A percentile compares a stretch with the other conserved stretches of the same genome.
Conservation (phyloP, 2,888 invertebrate species). For the Hofmannophila pseudospretella region DNA sequence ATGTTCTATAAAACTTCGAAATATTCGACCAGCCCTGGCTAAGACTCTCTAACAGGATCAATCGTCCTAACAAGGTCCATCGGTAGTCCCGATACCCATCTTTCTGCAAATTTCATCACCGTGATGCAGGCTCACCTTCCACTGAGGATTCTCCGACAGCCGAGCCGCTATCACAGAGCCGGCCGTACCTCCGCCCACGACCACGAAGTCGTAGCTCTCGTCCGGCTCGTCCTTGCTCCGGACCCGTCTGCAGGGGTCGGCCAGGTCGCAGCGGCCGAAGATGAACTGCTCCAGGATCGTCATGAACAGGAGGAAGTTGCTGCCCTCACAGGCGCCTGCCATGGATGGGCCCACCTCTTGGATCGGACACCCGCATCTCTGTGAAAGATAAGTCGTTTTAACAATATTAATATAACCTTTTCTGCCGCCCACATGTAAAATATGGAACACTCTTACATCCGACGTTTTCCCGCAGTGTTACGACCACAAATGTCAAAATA, state of each 20-base stretch:
- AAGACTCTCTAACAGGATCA: too few species aligned
- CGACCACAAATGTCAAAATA: too few species aligned
- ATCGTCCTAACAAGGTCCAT: too few species aligned
- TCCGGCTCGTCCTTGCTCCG: constrained; percentile 53
- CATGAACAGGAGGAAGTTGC: constrained; percentile 82
- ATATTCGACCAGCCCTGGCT: too few species aligned
- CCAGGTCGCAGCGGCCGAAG: constrained; percentile 75
- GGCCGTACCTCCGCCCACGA: constrained; percentile 82
- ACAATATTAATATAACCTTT: too few species aligned
- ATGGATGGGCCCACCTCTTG: constrained; percentile 77
- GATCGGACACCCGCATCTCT: constrained; percentile 76
- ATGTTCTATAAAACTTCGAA: too few species aligned
- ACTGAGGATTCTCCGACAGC: constrained; percentile 80
- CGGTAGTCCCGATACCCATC: too few species aligned
- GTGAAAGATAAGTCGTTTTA: too few species aligned
- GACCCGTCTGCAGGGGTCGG: constrained; percentile 80
- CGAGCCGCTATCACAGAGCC: constrained; percentile 81
- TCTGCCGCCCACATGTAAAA: too few species aligned
- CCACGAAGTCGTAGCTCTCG: constrained; percentile 80
- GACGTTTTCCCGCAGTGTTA: too few species aligned
- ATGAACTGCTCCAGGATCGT: constrained; percentile 80
- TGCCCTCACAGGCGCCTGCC: constrained; percentile 70
- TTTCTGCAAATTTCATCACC: too few species aligned
- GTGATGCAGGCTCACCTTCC: constrained; percentile 77
- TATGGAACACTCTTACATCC: too few species aligned